Conservation (phyloP, 1,140 invertebrate genomes). For the Hormaphis cornu region DNA sequence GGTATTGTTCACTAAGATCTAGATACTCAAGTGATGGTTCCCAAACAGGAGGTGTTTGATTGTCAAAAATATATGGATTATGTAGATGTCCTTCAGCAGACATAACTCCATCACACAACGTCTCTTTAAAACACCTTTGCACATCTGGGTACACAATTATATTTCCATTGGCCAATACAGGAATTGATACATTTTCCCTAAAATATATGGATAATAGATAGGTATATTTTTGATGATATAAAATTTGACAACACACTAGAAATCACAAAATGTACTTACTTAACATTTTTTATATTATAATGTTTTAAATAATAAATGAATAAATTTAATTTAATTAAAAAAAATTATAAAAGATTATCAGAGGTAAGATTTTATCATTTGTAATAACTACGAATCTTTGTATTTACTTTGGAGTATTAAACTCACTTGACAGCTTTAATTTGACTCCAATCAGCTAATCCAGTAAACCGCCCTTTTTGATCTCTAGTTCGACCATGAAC, state of each 20-base stretch:
- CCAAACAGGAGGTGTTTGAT: constrained; percentile 68
- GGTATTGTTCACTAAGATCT: constrained; percentile 68
- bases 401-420: background rate
- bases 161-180: constrained; percentile 96
- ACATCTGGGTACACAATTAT: constrained; percentile 88
- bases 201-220: constrained; percentile 39
- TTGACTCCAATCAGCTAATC: constrained; percentile 87
- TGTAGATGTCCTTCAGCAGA: constrained; percentile 88
- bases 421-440: constrained; percentile 80
- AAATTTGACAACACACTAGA: too few species aligned
- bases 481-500: constrained; percentile 93
- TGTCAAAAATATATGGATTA: constrained; percentile 85
- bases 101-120: constrained; percentile 82
- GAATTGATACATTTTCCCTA: constrained; percentile 76
- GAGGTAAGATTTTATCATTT: background rate
- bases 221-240: constrained; percentile 6
- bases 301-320: too few species aligned
- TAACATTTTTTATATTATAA: too few species aligned
- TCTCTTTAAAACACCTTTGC: constrained; percentile 70
- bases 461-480: constrained; percentile 90
- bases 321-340: too few species aligned
- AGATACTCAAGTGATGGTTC: constrained; percentile 85
- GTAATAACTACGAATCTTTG: background rate
- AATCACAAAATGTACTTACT: background rate
- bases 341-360: too few species aligned